Base-by-base conservation (phyloP, 2,797 vertebrate species). In the Acrossocheilus fasciatus region DNA sequence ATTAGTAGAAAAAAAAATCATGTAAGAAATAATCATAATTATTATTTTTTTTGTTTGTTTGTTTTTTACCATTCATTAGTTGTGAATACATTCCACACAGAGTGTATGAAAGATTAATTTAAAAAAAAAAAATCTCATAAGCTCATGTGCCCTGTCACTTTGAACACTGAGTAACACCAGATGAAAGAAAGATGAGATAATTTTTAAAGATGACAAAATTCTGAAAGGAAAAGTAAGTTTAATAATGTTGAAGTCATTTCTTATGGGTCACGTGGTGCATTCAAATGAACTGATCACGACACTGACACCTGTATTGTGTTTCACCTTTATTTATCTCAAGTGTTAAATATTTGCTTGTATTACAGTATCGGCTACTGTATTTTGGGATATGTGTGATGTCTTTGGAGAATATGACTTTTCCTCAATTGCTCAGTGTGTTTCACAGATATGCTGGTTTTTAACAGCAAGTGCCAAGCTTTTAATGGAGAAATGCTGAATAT, bases 381-480 rank as follows among this genome's bases (percentile, higher is more conserved):
- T 72, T 83, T 11, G 57, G 14, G 50, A 50, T 64, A 34, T n/a
- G 66, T 36, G 17, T 45, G 43, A 70, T 43, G 59, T 86, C 85
- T 80, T 39, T 30, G 45, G 23, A 20, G 47, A 62, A n/a, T 62
- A 69, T 43, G 34, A n/a, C 6, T 34, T 78, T 80, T 64, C n/a
- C 15, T 57, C 66, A 47, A n/a, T 47, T n/a, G 41, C 39, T 62
- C 30, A 62, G 69, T 81, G 57, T 59, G 23, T 41, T 68, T 41
- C 74, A 64, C 17, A 26, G 26, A 34, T 43, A 50, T 52, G 73
- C 75, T 64, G 52, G 26, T 82, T 78, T 68, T 85, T 64, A 84
- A 79, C 68, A 70, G 73, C 76, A 84, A 83, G 73, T 86, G 76
- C 52, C 70, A 86, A 70, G 80, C 70, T 84, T 62, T 88, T n/a